Evolutionary conservation across 2,113 vertebrate species (phyloP), one percentile per base, ranked within the genome.

Genomic region (Rynchops niger): DNA sequence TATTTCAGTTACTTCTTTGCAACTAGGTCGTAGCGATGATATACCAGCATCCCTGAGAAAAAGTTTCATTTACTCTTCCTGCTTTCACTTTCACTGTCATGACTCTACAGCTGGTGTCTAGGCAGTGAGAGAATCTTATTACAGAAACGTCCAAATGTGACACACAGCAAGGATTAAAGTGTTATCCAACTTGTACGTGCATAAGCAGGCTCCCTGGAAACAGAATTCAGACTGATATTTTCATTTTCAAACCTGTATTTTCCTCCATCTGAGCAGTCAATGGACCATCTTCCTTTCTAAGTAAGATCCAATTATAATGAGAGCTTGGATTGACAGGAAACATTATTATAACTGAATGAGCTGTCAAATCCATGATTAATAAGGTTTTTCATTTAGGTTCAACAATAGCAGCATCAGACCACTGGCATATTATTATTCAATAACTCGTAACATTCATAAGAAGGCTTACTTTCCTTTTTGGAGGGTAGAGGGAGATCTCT

Each of bases 361-460:
- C 95, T 97, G 97, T 98, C 97, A 98, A 98, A 97, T 95, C 74
- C 95, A 95, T 97, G 97, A 98, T 97, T 97, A 98, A 97, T 97
- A 96, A 96, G 84, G 90, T 91, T 97, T 95, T 97, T 82, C 96
- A 96, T 94, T 97, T 98, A 96, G 85, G 88, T 95, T 97, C 97
- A 98, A 96, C 97, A 95, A 95, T 94, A 93, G 94, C 66, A 90
- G 58, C 77, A 69, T 91, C 92, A 96, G 82, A 76, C 49, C 47
- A 50, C 81, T 87, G 62, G 40, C 78, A 88, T 91, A 95, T 93
- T 95, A 95, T 96, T 95, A 95, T 95, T 97, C 72, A 96, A 93
- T 97, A 95, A 94, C 81, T 94, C 88, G 38, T 27, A 93, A 43
- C 53, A 73, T 61, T 91, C 42, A 29, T 71, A 73, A 82, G 83